Evolutionary conservation across 2,888 invertebrate genomes (phyloP), one percentile per base, ranked within the genome.

Genomic region (Protophormia terraenovae): DNA sequence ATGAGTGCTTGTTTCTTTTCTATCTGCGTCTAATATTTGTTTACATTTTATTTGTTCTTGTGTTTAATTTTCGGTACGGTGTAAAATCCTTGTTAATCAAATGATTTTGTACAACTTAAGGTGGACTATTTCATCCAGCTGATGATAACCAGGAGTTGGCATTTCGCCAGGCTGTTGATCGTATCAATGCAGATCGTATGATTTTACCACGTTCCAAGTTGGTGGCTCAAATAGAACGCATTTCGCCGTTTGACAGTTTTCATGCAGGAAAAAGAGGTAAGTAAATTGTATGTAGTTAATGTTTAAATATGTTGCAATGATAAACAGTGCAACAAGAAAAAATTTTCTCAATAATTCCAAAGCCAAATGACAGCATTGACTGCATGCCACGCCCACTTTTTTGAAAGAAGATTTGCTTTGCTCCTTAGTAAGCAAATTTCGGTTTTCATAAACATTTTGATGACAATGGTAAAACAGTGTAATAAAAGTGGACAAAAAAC

Each of bases 261-360:
- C 97, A 97, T 92, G 97, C 98, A 69, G 97, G 98, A 19, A 98
- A 98, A 93, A 95, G 97, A 95, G 98, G 98, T 98, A 93, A 93
- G 90, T 89, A 78, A 32, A n/a, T n/a, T n/a, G n/a, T n/a, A n/a
- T n/a, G n/a, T n/a, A 41, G 12, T 41, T 1, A 41, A 41, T 41
- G 6, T 12, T n/a, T 41, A 41, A 38, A n/a, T n/a, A n/a, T n/a
- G n/a, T n/a, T n/a, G n/a, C n/a, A n/a, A n/a, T n/a, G n/a, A n/a
- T n/a, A n/a, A n/a, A n/a, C n/a, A n/a, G n/a, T n/a, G n/a, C n/a
- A n/a, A n/a, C n/a, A n/a, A n/a, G n/a, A n/a, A n/a, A n/a, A n/a
- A n/a, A n/a, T n/a, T n/a, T n/a, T n/a, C n/a, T n/a, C n/a, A n/a
- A n/a, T n/a, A n/a, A n/a, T n/a, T n/a, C n/a, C n/a, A n/a, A n/a